Evolutionary conservation across 2,797 vertebrate genomes (phyloP).

Genomic region (Rhinichthys osculus): DNA sequence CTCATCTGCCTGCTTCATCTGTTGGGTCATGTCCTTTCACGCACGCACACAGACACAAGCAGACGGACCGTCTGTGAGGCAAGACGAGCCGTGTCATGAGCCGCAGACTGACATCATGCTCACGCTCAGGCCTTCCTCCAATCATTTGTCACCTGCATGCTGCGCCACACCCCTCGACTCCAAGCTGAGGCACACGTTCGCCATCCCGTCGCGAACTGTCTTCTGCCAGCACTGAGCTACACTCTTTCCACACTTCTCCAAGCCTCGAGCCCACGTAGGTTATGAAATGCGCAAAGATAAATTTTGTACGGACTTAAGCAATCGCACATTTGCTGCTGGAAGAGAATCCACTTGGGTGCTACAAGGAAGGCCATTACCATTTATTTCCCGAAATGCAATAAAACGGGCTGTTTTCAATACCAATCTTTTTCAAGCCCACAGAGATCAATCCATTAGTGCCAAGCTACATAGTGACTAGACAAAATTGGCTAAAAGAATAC

Average conservation of each 20-base stretch:
- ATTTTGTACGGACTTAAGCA: neutral
- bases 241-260: conserved; percentile 50
- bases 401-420: neutral
- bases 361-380: neutral
- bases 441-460: neutral
- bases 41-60: conserved; percentile 61
- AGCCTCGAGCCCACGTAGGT: conserved; percentile 58
- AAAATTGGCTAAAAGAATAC: conserved; percentile 7
- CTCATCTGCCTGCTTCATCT: conserved; percentile 68
- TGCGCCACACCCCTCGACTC: conserved; percentile 76
- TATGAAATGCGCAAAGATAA: neutral
- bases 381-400: conserved; percentile 8
- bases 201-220: conserved; percentile 58
- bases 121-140: conserved; percentile 63
- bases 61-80: conserved; percentile 56
- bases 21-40: conserved; percentile 37
- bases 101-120: conserved; percentile 60
- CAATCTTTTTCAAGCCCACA: neutral
- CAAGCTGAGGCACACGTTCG: conserved; percentile 62
- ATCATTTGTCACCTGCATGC: conserved; percentile 81
- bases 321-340: neutral
- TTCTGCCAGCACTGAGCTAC: conserved; percentile 62
- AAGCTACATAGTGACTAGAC: neutral
- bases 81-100: conserved; percentile 62
- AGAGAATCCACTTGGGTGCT: neutral